Conservation (phyloP, 2,113 vertebrate species). For the Tautogolabrus adspersus region DNA sequence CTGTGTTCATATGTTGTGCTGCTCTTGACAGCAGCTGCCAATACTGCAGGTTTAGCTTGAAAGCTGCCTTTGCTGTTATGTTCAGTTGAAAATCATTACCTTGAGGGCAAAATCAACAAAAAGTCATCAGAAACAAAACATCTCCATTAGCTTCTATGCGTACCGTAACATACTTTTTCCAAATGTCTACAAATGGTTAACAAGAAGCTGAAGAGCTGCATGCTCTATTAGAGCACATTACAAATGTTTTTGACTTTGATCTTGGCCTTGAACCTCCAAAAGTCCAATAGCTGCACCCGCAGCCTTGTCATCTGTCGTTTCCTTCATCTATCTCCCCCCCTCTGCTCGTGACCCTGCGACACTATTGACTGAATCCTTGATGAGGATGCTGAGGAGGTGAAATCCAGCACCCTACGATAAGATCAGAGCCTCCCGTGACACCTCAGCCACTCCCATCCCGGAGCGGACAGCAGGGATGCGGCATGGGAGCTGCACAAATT, state of each 20-base stretch:
- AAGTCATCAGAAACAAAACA: background rate
- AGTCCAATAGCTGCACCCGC: background rate
- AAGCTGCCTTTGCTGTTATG: no score
- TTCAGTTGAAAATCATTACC: no score
- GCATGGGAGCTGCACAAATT: slow-evolving; percentile 14
- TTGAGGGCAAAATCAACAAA: background rate
- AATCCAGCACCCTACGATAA: slow-evolving; percentile 89
- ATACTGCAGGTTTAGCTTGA: no score
- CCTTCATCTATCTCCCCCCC: slow-evolving; percentile 53
- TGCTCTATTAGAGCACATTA: background rate
- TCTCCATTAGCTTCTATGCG: background rate
- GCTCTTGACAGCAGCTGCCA: no score
- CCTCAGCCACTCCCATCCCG: slow-evolving; percentile 63
- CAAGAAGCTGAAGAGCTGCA: slow-evolving; percentile 22
- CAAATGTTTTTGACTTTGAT: slow-evolving; percentile 40
- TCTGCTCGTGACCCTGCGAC: slow-evolving; percentile 70
- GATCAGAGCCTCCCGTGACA: slow-evolving; percentile 80
- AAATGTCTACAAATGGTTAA: slow-evolving; percentile 5
- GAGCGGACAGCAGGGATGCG: slow-evolving; percentile 23
- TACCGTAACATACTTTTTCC: background rate
- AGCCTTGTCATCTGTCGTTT: slow-evolving; percentile 61
- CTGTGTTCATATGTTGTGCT: no score
- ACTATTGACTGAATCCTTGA: slow-evolving; percentile 86
- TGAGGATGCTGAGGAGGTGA: slow-evolving; percentile 91
- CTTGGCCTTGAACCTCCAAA: slow-evolving; percentile 44